Evolutionary conservation across 30 jellyfish, hydroid and myxozoan genomes (phyloP), one percentile per base, ranked within the genome.

Genomic region (Aurelia aurita): DNA sequence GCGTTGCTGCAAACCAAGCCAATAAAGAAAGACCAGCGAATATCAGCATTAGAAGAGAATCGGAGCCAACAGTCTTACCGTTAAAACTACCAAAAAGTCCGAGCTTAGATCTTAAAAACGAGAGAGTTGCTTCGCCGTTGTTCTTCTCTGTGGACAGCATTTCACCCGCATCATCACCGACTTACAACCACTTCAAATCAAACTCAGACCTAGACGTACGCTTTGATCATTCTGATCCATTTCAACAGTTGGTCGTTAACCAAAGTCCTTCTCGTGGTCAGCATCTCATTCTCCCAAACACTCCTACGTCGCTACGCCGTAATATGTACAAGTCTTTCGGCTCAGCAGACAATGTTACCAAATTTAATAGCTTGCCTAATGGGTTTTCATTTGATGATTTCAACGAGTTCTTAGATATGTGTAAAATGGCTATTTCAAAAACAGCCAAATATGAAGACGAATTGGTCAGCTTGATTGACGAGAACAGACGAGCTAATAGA

Each of bases 51-150:
- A 23, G 61, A 13, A 60, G 78, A 61, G 77, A 81, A 55, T 45
- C 91, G n/a, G 85, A 81, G 34, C 72, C 91, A 5, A 0, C 34
- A 3, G 59, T 66, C 27, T 29, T 69, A 15, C 65, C 84, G 0
- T 58, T 81, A 6, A 46, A 44, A 27, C 78, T 81, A 15, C 91
- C 91, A 54, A 49, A 49, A 68, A 81, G 91, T 32, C 91, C 91
- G 29, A 45, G 80, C 15, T 39, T 58, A 58, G 85, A 69, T 14
- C 90, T 74, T 1, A 74, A 74, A 29, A 74, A 28, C 22, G 86
- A 79, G 49, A 64, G 90, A 54, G 76, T 79, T 39, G 22, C 59
- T 53, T 81, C 91, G 20, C 91, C 91, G 47, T 26, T 81, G 78
- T 81, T 81, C 59, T 81, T 81, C 70, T 68, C 91, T 9, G 85